These are phyloP conservation scores for Onchidella celtica DNA, from an alignment of 2,888 invertebrate species.

Conservation along the genomic window DNA sequence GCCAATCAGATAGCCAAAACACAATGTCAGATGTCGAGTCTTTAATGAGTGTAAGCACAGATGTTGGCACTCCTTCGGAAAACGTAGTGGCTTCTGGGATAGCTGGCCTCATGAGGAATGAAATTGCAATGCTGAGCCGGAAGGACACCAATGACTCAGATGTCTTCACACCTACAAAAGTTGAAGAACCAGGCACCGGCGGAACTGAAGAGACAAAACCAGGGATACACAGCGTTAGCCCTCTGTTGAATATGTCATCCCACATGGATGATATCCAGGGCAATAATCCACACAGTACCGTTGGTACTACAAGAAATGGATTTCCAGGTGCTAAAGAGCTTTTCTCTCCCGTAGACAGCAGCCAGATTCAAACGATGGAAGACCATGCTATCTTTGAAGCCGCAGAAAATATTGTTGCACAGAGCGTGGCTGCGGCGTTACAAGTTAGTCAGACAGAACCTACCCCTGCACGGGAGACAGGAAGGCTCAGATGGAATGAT, in stretches of 20 bases:
- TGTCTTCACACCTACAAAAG: conserved; percentile 23
- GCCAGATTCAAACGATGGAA: conserved; percentile 8
- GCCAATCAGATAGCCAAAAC: conserved; percentile 50
- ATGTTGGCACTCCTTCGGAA: conserved; percentile 40
- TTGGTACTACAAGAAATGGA: no score
- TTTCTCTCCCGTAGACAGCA: conserved; percentile 42
- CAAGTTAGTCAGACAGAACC: conserved; percentile 9
- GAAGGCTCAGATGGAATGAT: conserved; percentile 22
- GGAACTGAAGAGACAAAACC: neutral
- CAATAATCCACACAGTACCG: neutral
- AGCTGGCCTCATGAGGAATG: conserved; percentile 26
- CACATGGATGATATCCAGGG: neutral
- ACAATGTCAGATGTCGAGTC: conserved; percentile 51
- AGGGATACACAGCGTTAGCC: neutral
- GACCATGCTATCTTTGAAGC: conserved; percentile 32
- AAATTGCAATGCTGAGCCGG: conserved; percentile 25
- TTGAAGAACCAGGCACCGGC: neutral
- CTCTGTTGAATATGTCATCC: neutral
- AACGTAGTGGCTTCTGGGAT: conserved; percentile 37
- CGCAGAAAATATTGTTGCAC: conserved; percentile 35
- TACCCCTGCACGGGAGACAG: neutral
- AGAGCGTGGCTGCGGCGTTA: conserved; percentile 42
- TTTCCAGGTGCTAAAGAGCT: conserved; percentile 34
- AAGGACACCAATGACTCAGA: conserved; percentile 49
- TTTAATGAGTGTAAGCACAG: conserved; percentile 44